Evolutionary conservation across 2,888 invertebrate species (phyloP).

Genomic region (Cantharis flavilabris): DNA sequence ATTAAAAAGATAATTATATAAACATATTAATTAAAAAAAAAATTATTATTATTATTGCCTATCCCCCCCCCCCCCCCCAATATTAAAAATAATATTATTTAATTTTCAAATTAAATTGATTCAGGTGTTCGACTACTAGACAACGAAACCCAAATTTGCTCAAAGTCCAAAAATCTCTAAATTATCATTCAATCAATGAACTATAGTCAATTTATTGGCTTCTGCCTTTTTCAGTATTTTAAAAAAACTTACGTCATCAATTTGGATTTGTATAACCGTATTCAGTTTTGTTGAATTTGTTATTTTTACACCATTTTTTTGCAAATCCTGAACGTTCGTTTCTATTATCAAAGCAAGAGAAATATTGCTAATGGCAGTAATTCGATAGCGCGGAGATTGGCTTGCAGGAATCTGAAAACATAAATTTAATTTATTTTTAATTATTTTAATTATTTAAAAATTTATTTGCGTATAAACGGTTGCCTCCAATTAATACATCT

Average conservation of each 20-base stretch:
- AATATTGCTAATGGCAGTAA: background rate
- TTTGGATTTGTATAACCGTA: background rate
- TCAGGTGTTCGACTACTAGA: background rate
- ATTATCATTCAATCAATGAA: too few species aligned
- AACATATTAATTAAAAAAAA: background rate
- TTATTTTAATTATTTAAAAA: too few species aligned
- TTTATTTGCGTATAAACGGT: too few species aligned
- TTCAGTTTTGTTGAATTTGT: background rate
- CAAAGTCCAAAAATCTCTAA: too few species aligned
- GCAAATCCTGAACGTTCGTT: background rate
- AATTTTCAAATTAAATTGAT: too few species aligned
- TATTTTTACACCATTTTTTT: background rate
- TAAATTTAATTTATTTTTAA: too few species aligned
- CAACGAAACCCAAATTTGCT: background rate
- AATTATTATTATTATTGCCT: too few species aligned
- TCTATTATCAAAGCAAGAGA: background rate
- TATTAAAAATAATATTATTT: background rate
- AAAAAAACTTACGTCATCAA: background rate
- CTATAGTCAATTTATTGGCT: too few species aligned
- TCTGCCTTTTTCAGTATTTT: background rate
- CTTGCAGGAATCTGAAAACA: background rate
- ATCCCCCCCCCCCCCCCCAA: too few species aligned
- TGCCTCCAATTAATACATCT: too few species aligned
- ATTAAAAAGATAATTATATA: background rate
- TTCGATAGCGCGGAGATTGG: background rate